A percentile compares a stretch with the other conserved stretches of the same genome.
Evolutionary conservation across 2,797 vertebrate genomes (phyloP).

Genomic region (Thripadectes ignobilis): DNA sequence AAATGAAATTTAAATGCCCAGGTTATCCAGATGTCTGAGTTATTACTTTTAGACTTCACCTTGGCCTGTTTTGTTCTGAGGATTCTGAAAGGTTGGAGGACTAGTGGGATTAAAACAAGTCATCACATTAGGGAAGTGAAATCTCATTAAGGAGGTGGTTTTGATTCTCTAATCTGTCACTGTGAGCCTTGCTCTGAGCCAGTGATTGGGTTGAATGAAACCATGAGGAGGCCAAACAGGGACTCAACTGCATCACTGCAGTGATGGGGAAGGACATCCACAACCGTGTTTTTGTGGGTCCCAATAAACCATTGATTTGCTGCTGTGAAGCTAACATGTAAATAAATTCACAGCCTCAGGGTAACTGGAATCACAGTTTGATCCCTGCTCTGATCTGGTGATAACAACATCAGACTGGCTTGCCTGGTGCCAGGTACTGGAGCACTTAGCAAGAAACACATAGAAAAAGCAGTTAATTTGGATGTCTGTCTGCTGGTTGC

Average conservation of each 20-base stretch:
- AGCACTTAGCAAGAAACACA: not conserved
- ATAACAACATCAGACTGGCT: not conserved
- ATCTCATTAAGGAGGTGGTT: not conserved
- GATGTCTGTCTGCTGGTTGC: not conserved
- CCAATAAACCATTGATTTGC: not conserved
- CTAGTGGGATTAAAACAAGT: not conserved
- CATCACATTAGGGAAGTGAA: not conserved
- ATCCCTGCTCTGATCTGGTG: not conserved
- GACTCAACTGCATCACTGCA: accelerated
- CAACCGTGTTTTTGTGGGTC: not conserved
- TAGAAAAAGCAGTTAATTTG: not conserved
- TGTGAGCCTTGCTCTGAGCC: not conserved
- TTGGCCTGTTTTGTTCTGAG: not conserved
- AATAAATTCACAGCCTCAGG: not conserved
- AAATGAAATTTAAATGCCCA: not conserved
- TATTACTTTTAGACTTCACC: not conserved
- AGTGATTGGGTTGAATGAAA: not conserved
- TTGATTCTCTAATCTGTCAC: not conserved
- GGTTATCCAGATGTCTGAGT: not conserved
- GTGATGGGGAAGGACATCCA: not conserved
- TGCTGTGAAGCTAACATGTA: not conserved
- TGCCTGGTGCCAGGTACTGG: not conserved
- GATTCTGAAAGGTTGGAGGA: not conserved
- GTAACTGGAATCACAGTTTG: not conserved
- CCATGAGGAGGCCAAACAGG: not conserved